Conservation (phyloP, 2,888 invertebrate species). For the Tubulanus polymorphus region DNA sequence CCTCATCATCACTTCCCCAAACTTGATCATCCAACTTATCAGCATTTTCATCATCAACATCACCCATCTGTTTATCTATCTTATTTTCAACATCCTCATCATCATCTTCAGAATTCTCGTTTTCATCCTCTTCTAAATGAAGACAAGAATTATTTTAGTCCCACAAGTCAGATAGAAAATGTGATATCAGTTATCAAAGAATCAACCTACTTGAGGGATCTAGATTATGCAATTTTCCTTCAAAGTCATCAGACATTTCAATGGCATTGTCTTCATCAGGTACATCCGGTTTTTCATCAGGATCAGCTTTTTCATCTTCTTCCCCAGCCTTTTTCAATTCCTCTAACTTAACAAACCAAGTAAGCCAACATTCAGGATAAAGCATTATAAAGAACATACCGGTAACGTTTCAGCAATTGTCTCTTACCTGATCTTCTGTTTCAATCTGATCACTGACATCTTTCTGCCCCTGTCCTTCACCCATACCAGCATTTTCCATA, state of each 20-base stretch:
- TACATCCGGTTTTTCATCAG: conserved; percentile 34
- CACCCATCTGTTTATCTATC: conserved; percentile 94
- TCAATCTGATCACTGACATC: conserved; percentile 93
- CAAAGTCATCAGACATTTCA: conserved; percentile 95
- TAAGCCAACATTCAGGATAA: not conserved
- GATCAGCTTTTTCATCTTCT: conserved; percentile 79
- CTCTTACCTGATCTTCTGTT: conserved; percentile 69
- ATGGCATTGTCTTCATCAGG: conserved; percentile 56
- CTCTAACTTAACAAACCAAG: conserved; percentile 60
- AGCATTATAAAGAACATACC: not conserved
- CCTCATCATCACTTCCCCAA: conserved; percentile 68
- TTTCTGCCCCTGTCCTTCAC: conserved; percentile 87
- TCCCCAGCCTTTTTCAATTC: conserved; percentile 73
- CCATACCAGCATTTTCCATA: conserved; percentile 75
- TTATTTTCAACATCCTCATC: conserved; percentile 70
- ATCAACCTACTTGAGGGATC: conserved; percentile 25
- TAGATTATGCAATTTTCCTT: conserved; percentile 74
- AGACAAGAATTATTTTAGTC: too few relatives aligned
- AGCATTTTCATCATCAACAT: conserved; percentile 66
- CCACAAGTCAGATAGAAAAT: not conserved
- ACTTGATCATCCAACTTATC: conserved; percentile 55
- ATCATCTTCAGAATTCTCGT: conserved; percentile 58
- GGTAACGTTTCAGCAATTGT: not conserved
- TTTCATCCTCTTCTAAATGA: conserved; percentile 23
- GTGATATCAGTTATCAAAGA: not conserved